phyloP scores from a whole-genome alignment of 2,113 vertebrate species.

The Calcarius ornatus region DNA sequence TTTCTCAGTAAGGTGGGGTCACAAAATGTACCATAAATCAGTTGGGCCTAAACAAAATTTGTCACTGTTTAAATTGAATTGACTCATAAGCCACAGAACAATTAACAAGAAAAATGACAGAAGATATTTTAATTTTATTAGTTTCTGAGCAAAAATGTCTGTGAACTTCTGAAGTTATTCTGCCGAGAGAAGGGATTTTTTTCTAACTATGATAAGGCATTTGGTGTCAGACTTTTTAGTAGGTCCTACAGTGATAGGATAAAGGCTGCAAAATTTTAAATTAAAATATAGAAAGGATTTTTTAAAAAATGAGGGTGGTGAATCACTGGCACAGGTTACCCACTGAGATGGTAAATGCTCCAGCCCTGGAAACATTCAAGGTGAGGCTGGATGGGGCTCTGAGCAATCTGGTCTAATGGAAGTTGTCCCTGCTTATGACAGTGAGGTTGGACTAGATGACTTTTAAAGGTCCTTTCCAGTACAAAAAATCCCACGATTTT shows the following conservation, averaged over 20 bases:
- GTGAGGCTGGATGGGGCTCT: neutral
- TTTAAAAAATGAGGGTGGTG: neutral
- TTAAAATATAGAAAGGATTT: neutral
- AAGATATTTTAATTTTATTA: neutral
- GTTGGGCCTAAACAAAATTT: neutral
- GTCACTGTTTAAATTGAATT: neutral
- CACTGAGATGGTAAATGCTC: neutral
- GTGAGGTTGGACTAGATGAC: neutral
- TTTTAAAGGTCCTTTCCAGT: neutral
- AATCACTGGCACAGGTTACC: neutral
- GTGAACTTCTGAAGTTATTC: neutral
- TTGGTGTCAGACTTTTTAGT: neutral
- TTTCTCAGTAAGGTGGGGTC: neutral
- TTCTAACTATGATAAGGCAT: neutral
- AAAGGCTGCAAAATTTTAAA: neutral
- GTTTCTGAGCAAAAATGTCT: neutral
- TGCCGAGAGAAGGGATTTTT: rapidly evolving
- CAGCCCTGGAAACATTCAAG: neutral
- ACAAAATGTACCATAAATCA: neutral
- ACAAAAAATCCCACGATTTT: neutral
- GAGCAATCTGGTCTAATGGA: neutral
- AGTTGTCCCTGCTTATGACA: neutral
- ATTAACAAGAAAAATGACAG: neutral
- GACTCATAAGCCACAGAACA: neutral
- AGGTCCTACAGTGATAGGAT: neutral